Evolutionary conservation across 2,113 vertebrate genomes (phyloP), one percentile per base, ranked within the genome.

Genomic region (Triplophysa siluroides): DNA sequence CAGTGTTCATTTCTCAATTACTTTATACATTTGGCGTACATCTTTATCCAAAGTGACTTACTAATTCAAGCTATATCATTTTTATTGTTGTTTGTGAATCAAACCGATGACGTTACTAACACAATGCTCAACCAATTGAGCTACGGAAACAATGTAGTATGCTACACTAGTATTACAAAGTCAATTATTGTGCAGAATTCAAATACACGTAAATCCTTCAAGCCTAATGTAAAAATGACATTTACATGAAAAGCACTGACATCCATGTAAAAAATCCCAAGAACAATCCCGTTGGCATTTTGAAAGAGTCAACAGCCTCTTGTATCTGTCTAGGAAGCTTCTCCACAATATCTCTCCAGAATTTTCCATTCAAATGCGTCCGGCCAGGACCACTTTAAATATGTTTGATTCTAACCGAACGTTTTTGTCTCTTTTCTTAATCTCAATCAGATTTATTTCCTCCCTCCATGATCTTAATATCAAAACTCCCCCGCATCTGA

Each of bases 281-380:
- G 52, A 52, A 72, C 72, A 78, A n/a, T 80, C 54, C 43, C 19
- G 5, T 2, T 63, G 54, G 10, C 33, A 50, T 81, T 62, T 78
- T 81, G 54, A 45, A 5, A 52, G 52, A 74, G 63, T 78, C 61
- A 78, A 70, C 75, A 84, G 66, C 47, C 21, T 65, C 56, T 47
- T 52, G 62, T 5, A 9, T 84, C 43, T 29, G 26, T 61, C 29
- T 16, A 43, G 12, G 52, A 45, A 74, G 29, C 8, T 14, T 12
- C 47, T 52, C 13, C 12, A 52, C 7, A 43, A 43, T 43, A 43
- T 43, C 41, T 43, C 10, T 43, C 10, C 41, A 8, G 41, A 4
- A 50, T 50, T 50, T 50, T 50, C 12, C 12, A 12, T 14, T 50
- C 13, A 43, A 43, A 43, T 43, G 8, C 8, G 9, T 19, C 52